These are phyloP conservation scores for Anastrepha obliqua DNA, from an alignment of 1,140 invertebrate species.

Conservation along the genomic window DNA sequence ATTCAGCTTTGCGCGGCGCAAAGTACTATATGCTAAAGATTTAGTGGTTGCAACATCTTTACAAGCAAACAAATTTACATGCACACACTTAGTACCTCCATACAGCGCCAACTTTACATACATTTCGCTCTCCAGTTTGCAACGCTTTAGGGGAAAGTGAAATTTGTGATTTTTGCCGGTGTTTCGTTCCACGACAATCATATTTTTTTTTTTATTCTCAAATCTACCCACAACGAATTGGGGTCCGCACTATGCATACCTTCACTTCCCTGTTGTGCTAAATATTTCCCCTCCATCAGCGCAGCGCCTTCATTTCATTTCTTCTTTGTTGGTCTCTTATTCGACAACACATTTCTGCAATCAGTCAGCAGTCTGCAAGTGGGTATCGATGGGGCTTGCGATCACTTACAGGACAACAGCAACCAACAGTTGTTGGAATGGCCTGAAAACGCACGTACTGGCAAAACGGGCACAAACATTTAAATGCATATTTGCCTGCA, in stretches of 20 bases:
- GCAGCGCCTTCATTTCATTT: neutral
- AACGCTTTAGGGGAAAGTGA: conserved; percentile 16
- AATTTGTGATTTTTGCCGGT: conserved; percentile 34
- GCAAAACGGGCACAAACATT: neutral
- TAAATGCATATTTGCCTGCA: conserved; percentile 23
- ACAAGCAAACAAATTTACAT: neutral
- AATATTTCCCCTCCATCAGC: neutral
- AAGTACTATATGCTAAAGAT: conserved; percentile 35
- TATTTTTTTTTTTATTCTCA: neutral
- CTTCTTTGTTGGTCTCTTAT: neutral
- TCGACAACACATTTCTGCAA: neutral
- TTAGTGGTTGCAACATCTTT: neutral
- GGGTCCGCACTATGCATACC: neutral
- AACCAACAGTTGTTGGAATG: neutral
- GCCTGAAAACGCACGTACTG: conserved; percentile 4
- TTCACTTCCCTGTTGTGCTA: conserved; percentile 9
- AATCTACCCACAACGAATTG: conserved; percentile 36
- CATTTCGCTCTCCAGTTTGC: neutral
- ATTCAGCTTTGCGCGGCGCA: neutral
- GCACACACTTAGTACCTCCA: neutral
- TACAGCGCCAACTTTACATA: neutral
- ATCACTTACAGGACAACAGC: conserved; percentile 7
- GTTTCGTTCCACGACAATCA: neutral
- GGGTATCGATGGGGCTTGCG: neutral
- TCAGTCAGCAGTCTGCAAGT: neutral